Base-by-base conservation (phyloP, 2,113 vertebrate species). In the Aegithalos caudatus region DNA sequence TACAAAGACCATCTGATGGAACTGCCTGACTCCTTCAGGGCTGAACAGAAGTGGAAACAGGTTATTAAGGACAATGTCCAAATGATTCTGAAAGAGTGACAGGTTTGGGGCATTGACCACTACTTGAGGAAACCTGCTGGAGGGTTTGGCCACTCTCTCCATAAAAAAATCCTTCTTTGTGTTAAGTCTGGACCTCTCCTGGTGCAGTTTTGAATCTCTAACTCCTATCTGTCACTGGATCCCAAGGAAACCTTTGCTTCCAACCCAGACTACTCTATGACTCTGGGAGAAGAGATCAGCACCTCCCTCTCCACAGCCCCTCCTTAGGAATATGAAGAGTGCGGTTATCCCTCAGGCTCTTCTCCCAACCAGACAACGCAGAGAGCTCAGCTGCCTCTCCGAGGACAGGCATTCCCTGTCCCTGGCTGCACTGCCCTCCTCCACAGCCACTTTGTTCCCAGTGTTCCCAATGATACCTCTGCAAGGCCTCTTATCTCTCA, bases 351-450 rank as follows among this genome's bases (percentile, higher is more conserved):
- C 40, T 84, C 40, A 33, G 38, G 10, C 22, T 45, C 48, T 14
- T 37, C 57, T 64, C n/a, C 27, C 18, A 72, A 14, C 21, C 33
- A 53, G 47, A 53, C 11, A 72, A 28, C 6, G 1, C 69, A 64
- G 48, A 45, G 28, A 38, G 11, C 23, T 45, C 33, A 72, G 67
- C 22, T 53, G 17, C 22, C 13, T 11, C 27, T 61, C 38, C 0
- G 0, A 71, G 25, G 21, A 61, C 27, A 31, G 67, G 27, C 21
- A 17, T 62, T 83, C 22, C 47, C 33, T 54, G 47, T 45, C 17
- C 11, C 16, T 0, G 0, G 17, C 67, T 72, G 28, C 4, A 0
- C 22, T 73, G 48, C 22, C 9, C 48, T 45, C 14, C 35, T 50
- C n/a, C 58, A 38, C 28, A 45, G 1, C 9, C 11, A 27, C 54